Evolutionary conservation across 2,113 vertebrate genomes (phyloP).

Genomic region (Neolamprologus caudopunctatus): DNA sequence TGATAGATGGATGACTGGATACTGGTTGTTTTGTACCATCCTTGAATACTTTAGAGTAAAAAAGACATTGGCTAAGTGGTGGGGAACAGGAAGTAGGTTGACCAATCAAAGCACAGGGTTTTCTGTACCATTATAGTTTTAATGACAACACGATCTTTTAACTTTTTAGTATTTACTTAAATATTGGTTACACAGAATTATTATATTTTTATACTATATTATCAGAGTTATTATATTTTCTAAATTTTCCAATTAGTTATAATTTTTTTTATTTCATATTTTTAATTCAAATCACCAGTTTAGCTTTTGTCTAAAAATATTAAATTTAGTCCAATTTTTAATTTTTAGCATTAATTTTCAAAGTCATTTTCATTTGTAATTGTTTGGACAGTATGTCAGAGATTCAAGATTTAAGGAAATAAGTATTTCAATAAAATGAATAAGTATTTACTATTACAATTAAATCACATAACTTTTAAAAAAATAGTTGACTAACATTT

Average conservation of each 20-base stretch:
- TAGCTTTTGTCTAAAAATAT: background rate
- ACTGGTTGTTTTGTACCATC: background rate
- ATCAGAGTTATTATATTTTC: background rate
- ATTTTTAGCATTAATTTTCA: background rate
- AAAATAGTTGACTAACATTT: background rate
- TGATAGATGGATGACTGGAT: background rate
- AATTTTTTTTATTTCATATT: background rate
- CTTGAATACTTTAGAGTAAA: background rate
- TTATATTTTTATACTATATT: background rate
- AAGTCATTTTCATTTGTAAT: rapidly evolving
- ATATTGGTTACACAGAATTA: background rate
- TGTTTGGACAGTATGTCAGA: rapidly evolving
- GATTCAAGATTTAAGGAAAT: background rate
- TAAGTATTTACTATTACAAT: background rate
- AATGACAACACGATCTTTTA: background rate
- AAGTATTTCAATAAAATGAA: background rate
- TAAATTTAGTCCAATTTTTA: background rate
- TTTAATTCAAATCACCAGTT: background rate
- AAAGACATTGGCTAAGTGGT: background rate
- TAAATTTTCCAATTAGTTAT: background rate
- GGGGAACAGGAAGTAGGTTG: background rate
- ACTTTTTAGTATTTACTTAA: background rate
- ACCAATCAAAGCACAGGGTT: background rate
- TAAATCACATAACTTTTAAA: background rate
- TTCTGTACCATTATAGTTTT: background rate